Conservation (phyloP, 2,113 vertebrate genomes). For the Xenus cinereus region DNA sequence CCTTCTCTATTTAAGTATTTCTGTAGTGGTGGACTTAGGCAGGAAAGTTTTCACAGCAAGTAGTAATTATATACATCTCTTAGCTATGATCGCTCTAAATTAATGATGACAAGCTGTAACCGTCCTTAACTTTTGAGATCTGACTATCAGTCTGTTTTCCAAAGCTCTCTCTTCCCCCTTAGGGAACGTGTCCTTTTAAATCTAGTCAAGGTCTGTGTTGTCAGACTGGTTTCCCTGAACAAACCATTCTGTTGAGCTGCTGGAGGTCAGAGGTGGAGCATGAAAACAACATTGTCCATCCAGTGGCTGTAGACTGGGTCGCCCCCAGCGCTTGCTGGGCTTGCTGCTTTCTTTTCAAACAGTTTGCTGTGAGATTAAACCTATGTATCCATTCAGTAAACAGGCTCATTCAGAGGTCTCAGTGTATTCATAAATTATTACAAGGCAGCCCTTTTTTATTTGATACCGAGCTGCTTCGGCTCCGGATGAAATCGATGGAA, state of each 20-base stretch:
- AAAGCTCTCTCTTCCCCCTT: background rate
- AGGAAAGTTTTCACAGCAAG: background rate
- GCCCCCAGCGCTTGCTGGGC: background rate
- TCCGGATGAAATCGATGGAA: background rate
- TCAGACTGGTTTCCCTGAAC: background rate
- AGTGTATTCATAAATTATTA: accelerated
- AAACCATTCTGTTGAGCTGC: background rate
- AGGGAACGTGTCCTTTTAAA: background rate
- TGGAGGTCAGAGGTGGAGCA: background rate
- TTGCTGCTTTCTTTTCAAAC: background rate
- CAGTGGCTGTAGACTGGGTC: background rate
- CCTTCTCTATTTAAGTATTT: background rate
- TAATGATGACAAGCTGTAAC: background rate
- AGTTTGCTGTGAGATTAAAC: background rate
- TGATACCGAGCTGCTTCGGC: background rate
- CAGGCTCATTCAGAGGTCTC: background rate
- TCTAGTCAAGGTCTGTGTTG: background rate
- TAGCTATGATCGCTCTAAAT: background rate
- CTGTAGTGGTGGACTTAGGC: background rate
- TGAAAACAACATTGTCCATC: background rate
- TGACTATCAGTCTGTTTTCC: background rate
- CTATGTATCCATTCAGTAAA: background rate
- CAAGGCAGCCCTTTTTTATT: background rate
- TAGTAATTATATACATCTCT: background rate
- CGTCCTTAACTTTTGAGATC: background rate